These are phyloP conservation scores for Sinocyclocheilus anshuiensis DNA, from an alignment of 2,113 vertebrate species.

Conservation along the genomic window DNA sequence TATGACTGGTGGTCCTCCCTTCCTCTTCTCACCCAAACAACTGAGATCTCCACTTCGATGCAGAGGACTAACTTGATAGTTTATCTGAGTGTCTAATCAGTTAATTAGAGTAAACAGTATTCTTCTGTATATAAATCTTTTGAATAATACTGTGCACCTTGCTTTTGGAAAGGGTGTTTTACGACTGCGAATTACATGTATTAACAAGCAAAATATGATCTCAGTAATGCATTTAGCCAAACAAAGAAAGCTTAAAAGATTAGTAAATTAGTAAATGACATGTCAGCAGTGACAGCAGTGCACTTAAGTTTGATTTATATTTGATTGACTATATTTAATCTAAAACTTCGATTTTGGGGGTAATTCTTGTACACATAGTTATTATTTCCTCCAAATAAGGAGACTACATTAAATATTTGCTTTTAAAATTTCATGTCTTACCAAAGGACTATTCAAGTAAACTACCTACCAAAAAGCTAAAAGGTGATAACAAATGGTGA, in stretches of 20 bases:
- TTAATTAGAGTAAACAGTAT: neutral
- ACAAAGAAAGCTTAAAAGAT: neutral
- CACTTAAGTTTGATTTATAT: neutral
- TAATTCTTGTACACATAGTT: neutral
- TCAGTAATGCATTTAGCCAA: neutral
- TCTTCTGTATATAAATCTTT: neutral
- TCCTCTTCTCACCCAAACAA: constrained; percentile 25
- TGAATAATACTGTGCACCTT: neutral
- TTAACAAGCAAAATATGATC: neutral
- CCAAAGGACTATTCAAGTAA: neutral
- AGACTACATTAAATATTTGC: neutral
- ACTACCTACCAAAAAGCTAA: neutral
- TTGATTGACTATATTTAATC: neutral
- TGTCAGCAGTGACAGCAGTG: too few species aligned
- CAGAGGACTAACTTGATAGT: neutral
- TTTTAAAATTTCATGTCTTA: neutral
- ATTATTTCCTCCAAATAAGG: too few species aligned
- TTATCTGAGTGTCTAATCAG: neutral
- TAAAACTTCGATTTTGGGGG: neutral
- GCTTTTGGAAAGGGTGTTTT: neutral
- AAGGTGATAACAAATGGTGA: neutral
- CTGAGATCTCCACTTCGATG: neutral
- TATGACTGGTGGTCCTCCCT: constrained; percentile 64
- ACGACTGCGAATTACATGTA: neutral
- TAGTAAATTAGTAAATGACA: neutral